These are phyloP conservation scores for Stramonita haemastoma DNA, from an alignment of 2,888 invertebrate species.

Conservation along the genomic window DNA sequence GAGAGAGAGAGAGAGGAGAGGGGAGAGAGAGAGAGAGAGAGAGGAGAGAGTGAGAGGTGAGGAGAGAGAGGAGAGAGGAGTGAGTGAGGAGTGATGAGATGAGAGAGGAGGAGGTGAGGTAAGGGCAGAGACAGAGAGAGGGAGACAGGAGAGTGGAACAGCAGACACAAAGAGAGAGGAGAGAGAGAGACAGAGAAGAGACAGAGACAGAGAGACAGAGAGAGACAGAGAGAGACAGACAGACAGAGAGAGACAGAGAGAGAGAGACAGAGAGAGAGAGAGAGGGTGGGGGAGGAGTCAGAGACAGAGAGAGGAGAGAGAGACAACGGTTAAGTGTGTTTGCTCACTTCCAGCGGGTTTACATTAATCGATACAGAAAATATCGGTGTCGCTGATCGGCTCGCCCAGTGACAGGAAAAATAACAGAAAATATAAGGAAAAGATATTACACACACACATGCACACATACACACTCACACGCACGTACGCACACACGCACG, in stretches of 20 bases:
- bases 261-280: background rate
- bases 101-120: background rate
- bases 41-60: background rate
- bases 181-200: background rate
- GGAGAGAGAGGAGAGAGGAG: conserved; percentile 19
- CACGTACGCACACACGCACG: conserved; percentile 24
- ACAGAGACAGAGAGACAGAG: background rate
- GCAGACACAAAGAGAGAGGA: background rate
- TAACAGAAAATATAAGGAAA: too few species aligned
- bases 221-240: background rate
- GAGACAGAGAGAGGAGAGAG: background rate
- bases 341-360: too few species aligned
- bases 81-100: background rate
- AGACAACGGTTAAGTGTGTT: background rate
- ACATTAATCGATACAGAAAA: too few species aligned
- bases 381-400: too few species aligned
- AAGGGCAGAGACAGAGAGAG: too few species aligned
- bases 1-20: background rate
- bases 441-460: background rate
- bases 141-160: background rate
- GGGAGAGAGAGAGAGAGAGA: background rate
- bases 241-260: background rate
- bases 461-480: background rate
- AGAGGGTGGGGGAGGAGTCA: too few species aligned
- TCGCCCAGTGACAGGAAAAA: too few species aligned